Evolutionary conservation across 2,113 vertebrate species (phyloP).

Genomic region (Cynoglossus semilaevis): DNA sequence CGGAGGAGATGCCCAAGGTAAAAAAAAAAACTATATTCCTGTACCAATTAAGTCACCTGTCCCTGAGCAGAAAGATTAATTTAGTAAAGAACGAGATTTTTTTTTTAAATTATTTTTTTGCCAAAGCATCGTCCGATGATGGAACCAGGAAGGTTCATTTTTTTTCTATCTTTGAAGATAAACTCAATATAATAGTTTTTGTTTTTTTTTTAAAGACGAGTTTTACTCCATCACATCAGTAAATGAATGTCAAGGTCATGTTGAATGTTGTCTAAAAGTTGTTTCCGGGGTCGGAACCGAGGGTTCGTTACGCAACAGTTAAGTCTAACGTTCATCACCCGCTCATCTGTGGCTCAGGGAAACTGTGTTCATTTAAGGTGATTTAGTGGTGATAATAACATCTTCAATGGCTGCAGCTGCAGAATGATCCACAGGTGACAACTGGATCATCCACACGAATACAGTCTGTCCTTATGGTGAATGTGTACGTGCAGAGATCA

Average conservation of each 20-base stretch:
- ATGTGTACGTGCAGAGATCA: background rate
- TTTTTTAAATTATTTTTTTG: too few relatives aligned
- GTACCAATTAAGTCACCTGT: too few relatives aligned
- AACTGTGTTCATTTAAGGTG: too few relatives aligned
- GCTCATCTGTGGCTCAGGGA: too few relatives aligned
- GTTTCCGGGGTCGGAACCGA: too few relatives aligned
- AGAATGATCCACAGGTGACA: too few relatives aligned
- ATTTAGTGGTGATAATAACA: too few relatives aligned
- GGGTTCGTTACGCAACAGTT: conserved; percentile 38
- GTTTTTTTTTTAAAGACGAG: background rate
- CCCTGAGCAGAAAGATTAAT: too few relatives aligned
- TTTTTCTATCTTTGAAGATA: background rate
- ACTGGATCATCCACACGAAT: too few relatives aligned
- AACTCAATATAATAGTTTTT: background rate
- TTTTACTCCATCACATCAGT: background rate
- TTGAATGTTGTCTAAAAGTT: too few relatives aligned
- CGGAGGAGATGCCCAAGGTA: conserved; percentile 97
- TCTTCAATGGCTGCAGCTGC: background rate
- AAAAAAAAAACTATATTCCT: background rate
- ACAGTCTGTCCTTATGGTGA: background rate
- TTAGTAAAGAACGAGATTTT: too few relatives aligned
- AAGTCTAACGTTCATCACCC: conserved; percentile 1
- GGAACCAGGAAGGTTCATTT: background rate
- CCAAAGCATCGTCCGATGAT: background rate
- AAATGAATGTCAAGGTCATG: background rate